Conservation (phyloP, 2,888 invertebrate species). For the Leptinotarsa peninsularis region DNA sequence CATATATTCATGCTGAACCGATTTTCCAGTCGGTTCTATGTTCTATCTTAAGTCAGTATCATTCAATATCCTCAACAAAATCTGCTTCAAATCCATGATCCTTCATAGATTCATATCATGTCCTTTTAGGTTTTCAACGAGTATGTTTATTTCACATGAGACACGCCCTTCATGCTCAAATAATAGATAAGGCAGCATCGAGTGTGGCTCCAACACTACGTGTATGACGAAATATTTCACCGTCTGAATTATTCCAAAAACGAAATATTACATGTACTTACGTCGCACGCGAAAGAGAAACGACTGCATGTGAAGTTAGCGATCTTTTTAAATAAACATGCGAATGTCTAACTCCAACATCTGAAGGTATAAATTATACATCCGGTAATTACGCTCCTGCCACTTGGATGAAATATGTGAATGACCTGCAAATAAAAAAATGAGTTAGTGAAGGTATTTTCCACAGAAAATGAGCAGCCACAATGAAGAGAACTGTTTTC, state of each 20-base stretch:
- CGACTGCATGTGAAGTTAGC: slow-evolving; percentile 5
- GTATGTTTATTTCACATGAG: neutral
- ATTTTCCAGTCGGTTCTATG: too few species aligned
- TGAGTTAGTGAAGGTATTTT: neutral
- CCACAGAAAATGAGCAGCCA: neutral
- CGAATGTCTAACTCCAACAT: slow-evolving; percentile 11
- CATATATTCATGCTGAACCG: too few species aligned
- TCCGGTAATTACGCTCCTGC: slow-evolving; percentile 11
- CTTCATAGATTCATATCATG: too few species aligned
- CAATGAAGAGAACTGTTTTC: too few species aligned
- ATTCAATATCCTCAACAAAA: too few species aligned
- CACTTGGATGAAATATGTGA: slow-evolving; percentile 12
- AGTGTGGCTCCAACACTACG: neutral
- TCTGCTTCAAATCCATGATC: too few species aligned
- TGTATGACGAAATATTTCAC: neutral
- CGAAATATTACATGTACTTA: slow-evolving; percentile 11
- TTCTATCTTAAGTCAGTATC: too few species aligned
- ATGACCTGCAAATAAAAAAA: neutral
- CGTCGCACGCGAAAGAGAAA: slow-evolving; percentile 1
- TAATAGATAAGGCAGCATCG: neutral
- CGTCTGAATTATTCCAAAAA: neutral
- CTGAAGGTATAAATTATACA: slow-evolving; percentile 9
- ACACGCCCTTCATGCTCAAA: neutral
- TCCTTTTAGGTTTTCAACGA: too few species aligned
- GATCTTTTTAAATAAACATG: slow-evolving; percentile 14